Percentiles rank a stretch among this genome's conserved stretches.
Conservation (phyloP, 2,888 invertebrate species). For the Strigamia maritima region DNA sequence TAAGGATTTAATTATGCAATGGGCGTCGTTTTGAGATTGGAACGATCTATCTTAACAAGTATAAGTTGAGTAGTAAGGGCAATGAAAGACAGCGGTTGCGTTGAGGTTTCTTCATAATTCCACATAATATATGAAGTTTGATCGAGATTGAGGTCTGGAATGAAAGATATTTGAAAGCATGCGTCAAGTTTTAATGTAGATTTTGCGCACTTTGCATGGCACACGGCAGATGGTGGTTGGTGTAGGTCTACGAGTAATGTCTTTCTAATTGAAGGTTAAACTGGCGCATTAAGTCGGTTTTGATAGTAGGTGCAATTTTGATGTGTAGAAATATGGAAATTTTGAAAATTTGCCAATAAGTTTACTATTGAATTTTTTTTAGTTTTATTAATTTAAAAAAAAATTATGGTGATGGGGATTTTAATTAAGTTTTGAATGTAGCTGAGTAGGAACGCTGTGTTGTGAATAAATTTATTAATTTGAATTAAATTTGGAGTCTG, state of each 20-base stretch:
- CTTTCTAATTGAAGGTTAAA: slow-evolving; percentile 10
- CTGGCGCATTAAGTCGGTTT: slow-evolving; percentile 5
- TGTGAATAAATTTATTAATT: too few species aligned
- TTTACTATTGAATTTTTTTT: neutral
- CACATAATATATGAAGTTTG: neutral
- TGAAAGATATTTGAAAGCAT: slow-evolving; percentile 3
- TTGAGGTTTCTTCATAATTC: slow-evolving; percentile 7
- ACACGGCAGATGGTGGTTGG: neutral
- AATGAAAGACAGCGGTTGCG: slow-evolving; percentile 10
- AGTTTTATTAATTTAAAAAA: neutral
- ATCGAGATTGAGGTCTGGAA: slow-evolving; percentile 15
- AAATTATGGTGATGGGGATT: neutral
- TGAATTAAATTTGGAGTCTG: too few species aligned
- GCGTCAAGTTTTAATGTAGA: slow-evolving; percentile 15
- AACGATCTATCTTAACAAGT: neutral
- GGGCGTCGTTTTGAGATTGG: neutral
- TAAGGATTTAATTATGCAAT: neutral
- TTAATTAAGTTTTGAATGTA: neutral
- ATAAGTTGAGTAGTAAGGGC: slow-evolving; percentile 10
- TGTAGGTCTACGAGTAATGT: slow-evolving; percentile 6
- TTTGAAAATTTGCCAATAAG: slow-evolving; percentile 2
- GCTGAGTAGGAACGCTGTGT: too few species aligned
- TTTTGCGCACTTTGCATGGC: slow-evolving; percentile 15
- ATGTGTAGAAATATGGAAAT: neutral
- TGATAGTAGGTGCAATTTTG: slow-evolving; percentile 15